Conservation (phyloP, 2,888 invertebrate genomes). For the Hoplodrina blanda region DNA sequence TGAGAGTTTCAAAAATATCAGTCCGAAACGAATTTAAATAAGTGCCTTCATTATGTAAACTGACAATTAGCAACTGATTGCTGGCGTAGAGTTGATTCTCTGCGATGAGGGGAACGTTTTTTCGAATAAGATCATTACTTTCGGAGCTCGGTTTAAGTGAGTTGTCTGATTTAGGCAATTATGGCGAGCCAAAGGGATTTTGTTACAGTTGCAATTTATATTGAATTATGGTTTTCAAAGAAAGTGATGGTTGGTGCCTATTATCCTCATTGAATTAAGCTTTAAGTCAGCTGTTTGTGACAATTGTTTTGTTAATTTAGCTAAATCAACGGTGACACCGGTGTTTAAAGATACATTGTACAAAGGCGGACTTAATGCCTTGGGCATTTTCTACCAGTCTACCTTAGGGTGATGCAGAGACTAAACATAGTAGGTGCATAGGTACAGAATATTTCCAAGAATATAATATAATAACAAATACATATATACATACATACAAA, state of each 20-base stretch:
- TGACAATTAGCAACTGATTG: slow-evolving; percentile 52
- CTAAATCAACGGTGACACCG: no score
- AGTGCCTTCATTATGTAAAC: slow-evolving; percentile 46
- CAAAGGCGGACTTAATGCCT: no score
- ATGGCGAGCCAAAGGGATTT: slow-evolving; percentile 1
- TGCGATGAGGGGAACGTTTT: slow-evolving; percentile 11
- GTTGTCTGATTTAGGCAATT: slow-evolving; percentile 31
- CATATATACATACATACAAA: no score
- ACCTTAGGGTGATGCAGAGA: no score
- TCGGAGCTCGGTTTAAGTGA: slow-evolving; percentile 20
- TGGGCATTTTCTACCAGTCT: no score
- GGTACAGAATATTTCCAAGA: no score
- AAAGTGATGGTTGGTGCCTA: neutral
- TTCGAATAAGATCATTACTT: slow-evolving; percentile 20
- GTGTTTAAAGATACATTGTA: no score
- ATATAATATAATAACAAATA: no score
- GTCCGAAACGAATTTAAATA: slow-evolving; percentile 35
- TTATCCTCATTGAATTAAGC: neutral
- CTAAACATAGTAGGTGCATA: no score
- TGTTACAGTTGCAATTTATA: neutral
- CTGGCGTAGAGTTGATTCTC: slow-evolving; percentile 19
- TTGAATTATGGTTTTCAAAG: slow-evolving; percentile 8
- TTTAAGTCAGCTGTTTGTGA: neutral
- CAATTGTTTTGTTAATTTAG: neutral
- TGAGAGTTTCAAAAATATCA: slow-evolving; percentile 20